Evolutionary conservation across 2,797 vertebrate species (phyloP), one percentile per base, ranked within the genome.

Genomic region (Chelmon rostratus): DNA sequence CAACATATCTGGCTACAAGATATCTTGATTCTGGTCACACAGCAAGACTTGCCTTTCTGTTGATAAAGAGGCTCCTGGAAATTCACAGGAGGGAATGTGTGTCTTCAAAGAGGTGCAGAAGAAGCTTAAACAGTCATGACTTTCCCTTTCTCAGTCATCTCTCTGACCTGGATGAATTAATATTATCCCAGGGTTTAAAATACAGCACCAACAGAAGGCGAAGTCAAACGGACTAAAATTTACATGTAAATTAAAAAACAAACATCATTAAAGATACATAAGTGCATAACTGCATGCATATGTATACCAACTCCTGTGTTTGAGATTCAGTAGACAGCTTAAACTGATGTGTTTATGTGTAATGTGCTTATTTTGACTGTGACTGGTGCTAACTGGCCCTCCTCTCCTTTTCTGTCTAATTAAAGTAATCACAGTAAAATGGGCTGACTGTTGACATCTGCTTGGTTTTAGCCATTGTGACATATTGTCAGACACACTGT

Each of bases 401-500:
- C 54, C 56, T 76, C 53, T 25, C 35, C 73, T 77, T 81, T 78
- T 78, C 73, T 59, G 80, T 86, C 73, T 89, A 87, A 93, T 93
- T 91, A 86, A 72, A 86, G 50, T 77, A 38, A 76, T 78, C 59
- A 58, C 69, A 73, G 50, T 76, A 84, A 86, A 90, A 78, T 79
- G 68, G 53, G 73, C 72, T 68, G 59, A 70, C 78, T 87, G 87
- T 73, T 93, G 89, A 93, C 91, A 90, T 93, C 94, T 91, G 75
- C 68, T 83, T 75, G 66, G 78, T 91, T 93, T 90, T 78, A 92
- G 81, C 80, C 76, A 73, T 83, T 84, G 75, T 93, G 93, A 91
- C 91, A 93, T 79, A 83, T 79, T 88, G 89, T 89, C 86, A 93
- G 91, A 89, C 85, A 88, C 79, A 73, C 82, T 79, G 87, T 73